Base-by-base conservation (phyloP, 2,113 vertebrate species). In the Peromyscus californicus region DNA sequence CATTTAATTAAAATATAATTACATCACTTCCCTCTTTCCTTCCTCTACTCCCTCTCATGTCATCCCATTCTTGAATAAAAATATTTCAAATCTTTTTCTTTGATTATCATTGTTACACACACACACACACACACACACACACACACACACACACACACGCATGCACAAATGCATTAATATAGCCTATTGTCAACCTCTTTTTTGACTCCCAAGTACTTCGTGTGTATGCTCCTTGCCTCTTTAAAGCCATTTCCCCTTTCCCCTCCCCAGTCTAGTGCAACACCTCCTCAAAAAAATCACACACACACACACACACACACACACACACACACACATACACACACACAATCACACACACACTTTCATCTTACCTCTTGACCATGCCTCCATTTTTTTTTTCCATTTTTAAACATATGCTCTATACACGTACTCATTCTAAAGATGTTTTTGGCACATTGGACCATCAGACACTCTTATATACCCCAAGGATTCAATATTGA, bases 341-440 rank as follows among this genome's bases (percentile, higher is more conserved):
- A 13, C 16, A 10, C 97, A 17, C 31, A 78, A n/a, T n/a, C n/a
- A 13, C 16, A 10, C 97, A 17, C 31, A 78, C 16, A 7, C 96
- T 54, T 48, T 91, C 61, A 97, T 95, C 45, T 83, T 75, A 94
- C 48, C 45, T 94, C 83, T 96, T 94, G 85, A 72, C 93, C 95
- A 94, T 97, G 42, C 96, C 89, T 98, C 89, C 95, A 93, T 75
- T 51, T 51, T 51, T 51, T 51, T 80, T 80, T 97, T 97, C 96
- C 0, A 93, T 90, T 95, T 95, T 59, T 93, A 88, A 95, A 84
- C 5, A 79, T n/a, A 4, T n/a, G 39, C 51, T 26, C 42, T 57
- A 70, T 16, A 89, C 7, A 76, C 39, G 54, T 93, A 91, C 74
- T 69, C 4, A 65, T 59, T 86, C 65, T 70, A 78, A 31, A 93